phyloP scores from a whole-genome alignment of 1,140 invertebrate species.

The Coboldia fuscipes region DNA sequence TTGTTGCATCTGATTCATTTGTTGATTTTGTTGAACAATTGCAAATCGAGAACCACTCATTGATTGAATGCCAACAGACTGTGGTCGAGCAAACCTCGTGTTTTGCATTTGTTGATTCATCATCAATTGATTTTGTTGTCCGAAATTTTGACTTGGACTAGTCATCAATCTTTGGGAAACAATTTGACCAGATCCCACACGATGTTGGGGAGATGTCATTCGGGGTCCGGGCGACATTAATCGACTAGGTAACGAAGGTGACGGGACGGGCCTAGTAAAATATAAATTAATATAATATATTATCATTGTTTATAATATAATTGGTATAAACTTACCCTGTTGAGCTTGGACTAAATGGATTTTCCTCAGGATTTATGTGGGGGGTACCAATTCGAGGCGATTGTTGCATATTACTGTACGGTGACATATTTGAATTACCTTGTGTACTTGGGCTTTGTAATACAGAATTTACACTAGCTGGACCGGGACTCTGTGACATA shows the following conservation, averaged over 20 bases:
- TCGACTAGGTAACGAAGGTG: conserved; percentile 18
- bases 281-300: not conserved
- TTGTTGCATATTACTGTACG: conserved; percentile 26
- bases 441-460: conserved; percentile 27
- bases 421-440: conserved; percentile 26
- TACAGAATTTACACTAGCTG: conserved; percentile 17
- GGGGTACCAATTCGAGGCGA: conserved; percentile 36
- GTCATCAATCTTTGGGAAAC: conserved; percentile 22
- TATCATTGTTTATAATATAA: conserved; percentile 12
- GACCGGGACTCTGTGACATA: conserved; percentile 32
- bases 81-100: conserved; percentile 14
- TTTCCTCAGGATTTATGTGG: conserved; percentile 30
- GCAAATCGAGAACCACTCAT: not conserved
- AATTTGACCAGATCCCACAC: conserved; percentile 12
- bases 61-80: not conserved
- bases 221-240: conserved; percentile 22
- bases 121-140: conserved; percentile 15
- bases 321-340: no score
- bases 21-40: conserved; percentile 22
- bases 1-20: conserved; percentile 26
- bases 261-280: conserved; percentile 12
- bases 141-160: conserved; percentile 26
- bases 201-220: conserved; percentile 34
- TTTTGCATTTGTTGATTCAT: conserved; percentile 6
- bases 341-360: conserved; percentile 1